A percentile compares a stretch with the other conserved stretches of the same genome.
phyloP scores from a whole-genome alignment of 2,797 vertebrate genomes.

The Trichosurus vulpecula region DNA sequence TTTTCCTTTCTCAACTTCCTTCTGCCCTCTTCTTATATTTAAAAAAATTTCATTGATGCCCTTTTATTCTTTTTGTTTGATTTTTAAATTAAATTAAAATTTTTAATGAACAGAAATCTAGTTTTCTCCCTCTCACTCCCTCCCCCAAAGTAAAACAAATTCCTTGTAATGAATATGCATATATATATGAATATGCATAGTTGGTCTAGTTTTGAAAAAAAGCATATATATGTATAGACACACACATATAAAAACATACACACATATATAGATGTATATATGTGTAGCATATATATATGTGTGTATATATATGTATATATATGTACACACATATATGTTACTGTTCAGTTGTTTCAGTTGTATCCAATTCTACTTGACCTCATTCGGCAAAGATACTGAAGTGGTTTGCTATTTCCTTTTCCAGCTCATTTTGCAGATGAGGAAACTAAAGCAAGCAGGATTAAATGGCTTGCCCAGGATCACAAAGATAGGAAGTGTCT shows the following conservation, averaged over 20 bases:
- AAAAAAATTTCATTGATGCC: neutral
- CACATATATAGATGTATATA: neutral
- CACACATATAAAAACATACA: too few relatives aligned
- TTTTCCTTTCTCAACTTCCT: neutral
- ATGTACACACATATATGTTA: neutral
- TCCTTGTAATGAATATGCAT: too few relatives aligned
- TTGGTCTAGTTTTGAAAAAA: neutral
- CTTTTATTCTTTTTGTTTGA: neutral
- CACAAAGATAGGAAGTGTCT: neutral
- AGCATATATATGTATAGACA: neutral
- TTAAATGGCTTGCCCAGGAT: slow-evolving; percentile 7
- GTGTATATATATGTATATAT: too few relatives aligned
- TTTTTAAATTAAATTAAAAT: neutral
- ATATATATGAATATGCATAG: neutral
- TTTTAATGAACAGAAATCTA: neutral
- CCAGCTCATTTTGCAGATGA: neutral
- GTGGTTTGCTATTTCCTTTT: too few relatives aligned
- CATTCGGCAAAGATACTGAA: too few relatives aligned
- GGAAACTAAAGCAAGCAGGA: neutral
- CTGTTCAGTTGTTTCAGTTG: too few relatives aligned
- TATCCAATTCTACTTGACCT: too few relatives aligned
- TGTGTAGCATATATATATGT: too few relatives aligned
- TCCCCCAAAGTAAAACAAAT: neutral
- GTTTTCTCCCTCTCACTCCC: neutral
- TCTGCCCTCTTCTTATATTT: neutral